phyloP scores from a whole-genome alignment of 2,797 vertebrate species.

The Neosalanx taihuensis region DNA sequence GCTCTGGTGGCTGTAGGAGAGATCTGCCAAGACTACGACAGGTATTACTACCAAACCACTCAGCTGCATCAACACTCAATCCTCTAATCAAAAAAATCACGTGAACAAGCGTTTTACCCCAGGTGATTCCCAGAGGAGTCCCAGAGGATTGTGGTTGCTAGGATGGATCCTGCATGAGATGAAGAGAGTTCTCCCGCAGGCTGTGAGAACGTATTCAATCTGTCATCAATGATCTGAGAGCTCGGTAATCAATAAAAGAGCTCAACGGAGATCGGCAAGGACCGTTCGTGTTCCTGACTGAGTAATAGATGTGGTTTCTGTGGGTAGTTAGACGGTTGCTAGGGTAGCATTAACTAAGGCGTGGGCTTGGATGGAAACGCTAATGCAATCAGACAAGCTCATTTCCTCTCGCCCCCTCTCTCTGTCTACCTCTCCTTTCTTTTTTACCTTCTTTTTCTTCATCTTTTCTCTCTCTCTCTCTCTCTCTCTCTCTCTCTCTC shows the following conservation, averaged over 20 bases:
- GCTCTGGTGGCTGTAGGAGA: constrained; percentile 96
- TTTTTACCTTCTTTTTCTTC: not conserved
- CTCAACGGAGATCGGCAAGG: too few species aligned
- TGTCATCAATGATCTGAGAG: not conserved
- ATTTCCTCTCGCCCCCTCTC: not conserved
- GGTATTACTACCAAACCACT: constrained; percentile 64
- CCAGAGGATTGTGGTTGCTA: not conserved
- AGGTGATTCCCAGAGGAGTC: not conserved
- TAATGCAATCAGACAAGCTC: not conserved
- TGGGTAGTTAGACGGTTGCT: not conserved
- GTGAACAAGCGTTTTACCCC: not conserved
- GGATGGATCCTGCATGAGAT: not conserved
- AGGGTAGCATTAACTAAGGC: not conserved
- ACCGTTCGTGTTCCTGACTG: too few species aligned
- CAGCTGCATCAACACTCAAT: constrained; percentile 14
- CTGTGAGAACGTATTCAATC: not conserved
- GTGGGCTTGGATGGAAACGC: not conserved
- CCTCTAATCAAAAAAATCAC: not conserved
- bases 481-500: constrained; percentile 15
- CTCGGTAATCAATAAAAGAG: not conserved
- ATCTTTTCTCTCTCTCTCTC: constrained; percentile 9
- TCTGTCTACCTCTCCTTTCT: not conserved
- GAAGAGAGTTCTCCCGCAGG: too few species aligned
- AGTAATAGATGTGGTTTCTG: too few species aligned
- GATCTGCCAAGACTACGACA: constrained; percentile 99